Evolutionary conservation across 2,888 invertebrate genomes (phyloP).

Genomic region (Priocnemis perturbator): DNA sequence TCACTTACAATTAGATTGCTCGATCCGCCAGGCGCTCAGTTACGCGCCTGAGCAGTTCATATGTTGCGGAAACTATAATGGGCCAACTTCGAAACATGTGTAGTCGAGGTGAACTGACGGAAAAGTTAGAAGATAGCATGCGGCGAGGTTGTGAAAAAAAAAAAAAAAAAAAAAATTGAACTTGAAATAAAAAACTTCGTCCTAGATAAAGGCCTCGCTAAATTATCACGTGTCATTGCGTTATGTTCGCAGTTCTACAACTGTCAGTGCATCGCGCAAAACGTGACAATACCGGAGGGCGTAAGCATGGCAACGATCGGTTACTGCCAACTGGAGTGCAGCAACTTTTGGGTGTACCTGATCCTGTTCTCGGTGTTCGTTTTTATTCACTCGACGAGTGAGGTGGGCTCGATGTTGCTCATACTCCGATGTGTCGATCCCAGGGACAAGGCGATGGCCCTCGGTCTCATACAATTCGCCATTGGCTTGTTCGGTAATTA

Average conservation of each 20-base stretch:
- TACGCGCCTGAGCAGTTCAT: too few relatives aligned
- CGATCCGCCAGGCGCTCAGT: too few relatives aligned
- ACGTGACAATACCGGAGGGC: slow-evolving; percentile 56
- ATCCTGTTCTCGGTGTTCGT: slow-evolving; percentile 90
- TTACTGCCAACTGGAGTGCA: slow-evolving; percentile 88
- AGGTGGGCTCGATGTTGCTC: slow-evolving; percentile 93
- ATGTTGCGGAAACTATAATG: too few relatives aligned
- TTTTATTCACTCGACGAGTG: slow-evolving; percentile 94
- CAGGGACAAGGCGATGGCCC: slow-evolving; percentile 94
- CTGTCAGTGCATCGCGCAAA: slow-evolving; percentile 76
- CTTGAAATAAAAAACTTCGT: too few relatives aligned
- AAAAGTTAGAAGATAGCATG: neutral
- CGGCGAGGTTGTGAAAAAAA: too few relatives aligned
- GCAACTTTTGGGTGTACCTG: slow-evolving; percentile 88
- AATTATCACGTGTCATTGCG: too few relatives aligned
- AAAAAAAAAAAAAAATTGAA: too few relatives aligned
- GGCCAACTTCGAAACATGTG: too few relatives aligned
- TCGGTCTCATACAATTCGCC: slow-evolving; percentile 94
- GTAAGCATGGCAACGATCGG: slow-evolving; percentile 83
- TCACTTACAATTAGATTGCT: too few relatives aligned
- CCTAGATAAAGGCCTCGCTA: too few relatives aligned
- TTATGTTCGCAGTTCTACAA: slow-evolving; percentile 74
- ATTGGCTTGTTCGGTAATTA: slow-evolving; percentile 88
- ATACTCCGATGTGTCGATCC: slow-evolving; percentile 94
- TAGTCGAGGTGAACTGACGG: neutral